Base-by-base conservation (phyloP, 2,888 invertebrate genomes). In the Dascillus cervinus region DNA sequence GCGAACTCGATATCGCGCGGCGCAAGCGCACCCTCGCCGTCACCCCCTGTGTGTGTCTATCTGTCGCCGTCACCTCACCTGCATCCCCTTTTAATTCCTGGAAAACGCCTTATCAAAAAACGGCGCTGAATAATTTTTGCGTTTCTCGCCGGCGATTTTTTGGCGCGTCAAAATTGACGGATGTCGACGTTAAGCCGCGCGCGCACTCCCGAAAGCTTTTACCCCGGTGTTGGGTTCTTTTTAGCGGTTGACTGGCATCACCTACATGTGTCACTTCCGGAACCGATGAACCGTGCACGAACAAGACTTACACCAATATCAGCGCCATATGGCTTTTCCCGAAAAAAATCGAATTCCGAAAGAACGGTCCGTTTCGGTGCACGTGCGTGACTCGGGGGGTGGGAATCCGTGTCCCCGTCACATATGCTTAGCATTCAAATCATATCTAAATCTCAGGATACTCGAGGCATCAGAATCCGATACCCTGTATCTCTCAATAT, bases 61-160 rank as follows among this genome's bases (percentile, higher is more conserved):
- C 56, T 58, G 52, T 54, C 52, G 52, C 49, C 56, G 54, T 58
- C 65, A 65, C 67, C 69, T 70, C 69, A 56, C 55, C 55, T 60
- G 66, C 71, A 72, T 70, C 71, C 70, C 69, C 68, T 66, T 66
- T 65, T 65, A 67, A 64, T 66, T 69, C 66, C 66, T 69, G 67
- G 68, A 67, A 52, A 55, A 62, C 63, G 60, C 62, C 60, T 55
- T 46, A 46, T 43, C 46, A 60, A 63, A n/a, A n/a, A 65, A 64
- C 57, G 60, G 60, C 62, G 64, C 64, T 62, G 61, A 47, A 44
- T 46, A 44, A 38, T 42, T 41, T n/a, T n/a, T n/a, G n/a, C n/a
- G n/a, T n/a, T n/a, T n/a, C n/a, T n/a, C n/a, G 33, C 23, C 29
- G 21, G 30, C 27, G 28, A 21, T 26, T 26, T 22, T 13, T 22